phyloP scores from a whole-genome alignment of 2,888 invertebrate genomes.

The Elmis aenea region DNA sequence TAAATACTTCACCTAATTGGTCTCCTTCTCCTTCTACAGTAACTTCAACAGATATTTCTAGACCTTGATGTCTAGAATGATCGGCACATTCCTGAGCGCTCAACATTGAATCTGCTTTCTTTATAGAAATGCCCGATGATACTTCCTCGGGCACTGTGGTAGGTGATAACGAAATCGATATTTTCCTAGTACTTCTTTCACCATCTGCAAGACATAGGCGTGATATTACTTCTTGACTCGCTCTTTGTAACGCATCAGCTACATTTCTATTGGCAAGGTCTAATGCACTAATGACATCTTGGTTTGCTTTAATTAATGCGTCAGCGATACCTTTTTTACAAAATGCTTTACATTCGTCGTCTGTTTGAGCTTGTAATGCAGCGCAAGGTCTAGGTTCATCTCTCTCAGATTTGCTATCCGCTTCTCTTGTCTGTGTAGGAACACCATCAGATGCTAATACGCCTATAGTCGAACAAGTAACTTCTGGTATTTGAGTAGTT shows the following conservation, averaged over 20 bases:
- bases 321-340: conserved; percentile 4
- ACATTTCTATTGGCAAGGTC: conserved; percentile 10
- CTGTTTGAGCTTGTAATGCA: too few relatives aligned
- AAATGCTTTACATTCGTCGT: conserved; percentile 5
- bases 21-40: not conserved
- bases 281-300: conserved; percentile 9
- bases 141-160: too few relatives aligned
- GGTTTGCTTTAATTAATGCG: conserved; percentile 8
- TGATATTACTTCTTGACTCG: conserved; percentile 8
- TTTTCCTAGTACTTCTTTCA: conserved; percentile 1
- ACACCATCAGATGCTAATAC: not conserved
- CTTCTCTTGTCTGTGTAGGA: not conserved
- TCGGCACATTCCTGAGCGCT: too few relatives aligned
- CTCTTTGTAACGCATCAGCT: conserved; percentile 8
- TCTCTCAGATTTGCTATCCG: too few relatives aligned
- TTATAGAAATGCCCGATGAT: not conserved
- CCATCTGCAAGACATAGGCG: conserved; percentile 2
- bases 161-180: not conserved
- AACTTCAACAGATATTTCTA: too few relatives aligned
- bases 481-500: too few relatives aligned
- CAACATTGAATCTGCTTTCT: not conserved
- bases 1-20: not conserved
- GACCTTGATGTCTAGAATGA: too few relatives aligned
- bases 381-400: too few relatives aligned
- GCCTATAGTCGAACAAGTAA: too few relatives aligned